phyloP scores from a whole-genome alignment of 2,797 vertebrate species.

The Sparus aurata region DNA sequence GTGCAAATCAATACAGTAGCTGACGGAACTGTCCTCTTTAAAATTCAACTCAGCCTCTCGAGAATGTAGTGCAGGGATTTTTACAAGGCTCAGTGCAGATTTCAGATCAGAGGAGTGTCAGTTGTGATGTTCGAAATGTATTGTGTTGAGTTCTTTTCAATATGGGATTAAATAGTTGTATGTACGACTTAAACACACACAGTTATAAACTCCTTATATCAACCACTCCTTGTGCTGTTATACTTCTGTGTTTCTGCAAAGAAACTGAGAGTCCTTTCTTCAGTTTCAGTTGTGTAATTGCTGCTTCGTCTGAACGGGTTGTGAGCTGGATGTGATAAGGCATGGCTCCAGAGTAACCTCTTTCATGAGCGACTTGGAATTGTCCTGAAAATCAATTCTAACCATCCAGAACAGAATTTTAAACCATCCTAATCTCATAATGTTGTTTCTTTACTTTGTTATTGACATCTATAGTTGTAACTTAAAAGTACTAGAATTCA shows the following conservation, averaged over 20 bases:
- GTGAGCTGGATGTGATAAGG: background rate
- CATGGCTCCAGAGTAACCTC: no score
- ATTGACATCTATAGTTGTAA: no score
- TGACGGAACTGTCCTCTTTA: slow-evolving; percentile 9
- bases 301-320: background rate
- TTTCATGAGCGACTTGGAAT: no score
- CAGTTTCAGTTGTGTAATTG: background rate
- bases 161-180: background rate
- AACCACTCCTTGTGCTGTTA: background rate
- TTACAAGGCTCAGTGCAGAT: background rate
- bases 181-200: background rate
- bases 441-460: no score
- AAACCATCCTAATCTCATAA: no score
- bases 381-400: no score
- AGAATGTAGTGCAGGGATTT: slow-evolving; percentile 1
- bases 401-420: no score
- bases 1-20: slow-evolving; percentile 24
- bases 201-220: background rate
- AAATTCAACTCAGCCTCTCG: background rate
- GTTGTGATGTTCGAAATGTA: background rate
- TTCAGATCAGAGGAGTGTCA: background rate
- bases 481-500: no score
- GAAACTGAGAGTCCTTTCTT: background rate
- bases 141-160: background rate
- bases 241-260: background rate